Conservation (phyloP, 2,113 vertebrate genomes). For the Neogobius melanostomus region DNA sequence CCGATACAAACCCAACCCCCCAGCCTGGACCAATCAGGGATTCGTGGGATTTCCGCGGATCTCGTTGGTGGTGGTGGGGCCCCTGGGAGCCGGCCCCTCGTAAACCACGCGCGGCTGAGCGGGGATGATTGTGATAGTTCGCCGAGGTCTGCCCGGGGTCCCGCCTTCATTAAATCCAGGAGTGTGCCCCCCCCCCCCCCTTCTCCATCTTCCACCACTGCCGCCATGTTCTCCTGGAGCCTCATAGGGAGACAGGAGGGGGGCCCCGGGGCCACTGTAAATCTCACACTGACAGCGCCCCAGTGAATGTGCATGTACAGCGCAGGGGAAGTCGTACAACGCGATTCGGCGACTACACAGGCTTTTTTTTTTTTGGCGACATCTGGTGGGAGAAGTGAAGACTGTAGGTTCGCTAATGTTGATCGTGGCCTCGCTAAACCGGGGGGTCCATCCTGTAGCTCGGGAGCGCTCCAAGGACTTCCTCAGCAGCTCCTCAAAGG, state of each 20-base stretch:
- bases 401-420: not conserved
- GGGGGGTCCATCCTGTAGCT: too few species aligned
- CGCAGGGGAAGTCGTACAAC: not conserved
- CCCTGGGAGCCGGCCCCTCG: slow-evolving; percentile 52
- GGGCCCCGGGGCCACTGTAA: slow-evolving; percentile 42
- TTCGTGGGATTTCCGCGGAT: not conserved
- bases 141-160: slow-evolving; percentile 54
- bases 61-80: not conserved
- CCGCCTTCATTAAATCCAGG: slow-evolving; percentile 67
- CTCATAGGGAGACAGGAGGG: not conserved
- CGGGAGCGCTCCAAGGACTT: too few species aligned
- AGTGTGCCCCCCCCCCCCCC: slow-evolving; percentile 23
- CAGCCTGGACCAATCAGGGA: too few species aligned
- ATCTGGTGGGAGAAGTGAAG: not conserved
- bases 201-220: not conserved
- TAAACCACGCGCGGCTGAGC: slow-evolving; percentile 60
- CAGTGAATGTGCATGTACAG: slow-evolving; percentile 4
- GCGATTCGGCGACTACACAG: not conserved
- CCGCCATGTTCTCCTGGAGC: slow-evolving; percentile 1
- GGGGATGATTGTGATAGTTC: slow-evolving; percentile 58
- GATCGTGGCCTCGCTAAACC: too few species aligned
- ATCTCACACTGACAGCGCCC: slow-evolving; percentile 36
- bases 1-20: too few species aligned
- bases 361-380: not conserved
- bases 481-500: too few species aligned